Percentiles rank a stretch among this genome's conserved stretches.
Conservation (phyloP, 2,113 vertebrate genomes). For the Syngnathus floridae region DNA sequence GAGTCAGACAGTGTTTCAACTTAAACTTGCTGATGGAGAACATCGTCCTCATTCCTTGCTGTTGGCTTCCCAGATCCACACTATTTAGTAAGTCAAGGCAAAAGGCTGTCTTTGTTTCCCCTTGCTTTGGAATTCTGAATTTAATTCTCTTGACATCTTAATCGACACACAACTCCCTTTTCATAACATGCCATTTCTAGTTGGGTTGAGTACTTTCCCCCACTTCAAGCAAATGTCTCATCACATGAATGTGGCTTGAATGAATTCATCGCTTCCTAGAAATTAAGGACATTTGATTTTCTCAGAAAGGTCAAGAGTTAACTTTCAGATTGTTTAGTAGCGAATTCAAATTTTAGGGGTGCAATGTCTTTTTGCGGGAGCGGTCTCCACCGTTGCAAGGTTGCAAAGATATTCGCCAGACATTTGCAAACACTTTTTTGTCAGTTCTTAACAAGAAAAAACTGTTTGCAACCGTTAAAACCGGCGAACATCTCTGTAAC, state of each 20-base stretch:
- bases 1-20: not conserved
- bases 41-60: not conserved
- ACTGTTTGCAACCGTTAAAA: too few relatives aligned
- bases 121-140: not conserved
- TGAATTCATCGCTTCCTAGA: not conserved
- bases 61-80: not conserved
- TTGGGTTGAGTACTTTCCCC: not conserved
- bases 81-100: not conserved
- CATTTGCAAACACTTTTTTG: too few relatives aligned
- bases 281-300: not conserved
- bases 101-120: not conserved
- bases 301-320: not conserved
- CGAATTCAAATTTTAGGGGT: not conserved
- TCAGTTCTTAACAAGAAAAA: too few relatives aligned
- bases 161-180: not conserved
- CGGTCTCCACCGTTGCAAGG: not conserved
- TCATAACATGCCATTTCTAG: not conserved
- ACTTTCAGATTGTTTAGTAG: not conserved
- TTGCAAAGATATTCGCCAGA: too few relatives aligned
- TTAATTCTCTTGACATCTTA: not conserved
- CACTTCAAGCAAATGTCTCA: not conserved
- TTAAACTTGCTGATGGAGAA: not conserved
- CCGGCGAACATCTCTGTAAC: too few relatives aligned
- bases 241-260: not conserved
- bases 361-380: not conserved